phyloP scores from a whole-genome alignment of 2,888 invertebrate species.

The Ochropleura plecta region DNA sequence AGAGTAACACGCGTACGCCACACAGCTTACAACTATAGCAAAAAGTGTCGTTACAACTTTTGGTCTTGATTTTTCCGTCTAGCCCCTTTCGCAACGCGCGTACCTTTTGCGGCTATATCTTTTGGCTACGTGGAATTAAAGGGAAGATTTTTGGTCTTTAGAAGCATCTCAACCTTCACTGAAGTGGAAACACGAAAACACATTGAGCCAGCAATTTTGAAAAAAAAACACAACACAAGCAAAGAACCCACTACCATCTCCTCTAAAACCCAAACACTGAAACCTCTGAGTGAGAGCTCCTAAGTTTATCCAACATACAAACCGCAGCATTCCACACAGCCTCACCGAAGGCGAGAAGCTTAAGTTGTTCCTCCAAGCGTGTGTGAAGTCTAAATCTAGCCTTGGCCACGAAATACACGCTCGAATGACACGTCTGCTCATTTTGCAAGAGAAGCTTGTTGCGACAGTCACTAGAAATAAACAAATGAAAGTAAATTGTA shows the following conservation, averaged over 20 bases:
- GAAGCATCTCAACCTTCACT: not conserved
- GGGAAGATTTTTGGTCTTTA: no score
- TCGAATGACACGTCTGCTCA: no score
- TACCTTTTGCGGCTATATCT: no score
- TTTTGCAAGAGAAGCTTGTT: no score
- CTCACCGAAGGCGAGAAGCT: constrained; percentile 24
- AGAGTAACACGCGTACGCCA: no score
- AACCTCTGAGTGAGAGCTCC: not conserved
- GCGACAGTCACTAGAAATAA: no score
- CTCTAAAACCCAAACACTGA: not conserved
- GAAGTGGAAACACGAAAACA: not conserved
- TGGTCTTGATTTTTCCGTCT: no score
- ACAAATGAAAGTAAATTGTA: no score
- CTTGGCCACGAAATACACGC: not conserved
- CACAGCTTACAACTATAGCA: no score
- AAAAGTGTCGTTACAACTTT: no score
- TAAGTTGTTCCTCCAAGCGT: constrained; percentile 35
- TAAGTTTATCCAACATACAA: constrained; percentile 4
- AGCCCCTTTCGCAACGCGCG: no score
- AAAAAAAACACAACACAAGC: not conserved
- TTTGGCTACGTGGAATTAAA: no score
- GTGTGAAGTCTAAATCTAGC: constrained; percentile 27
- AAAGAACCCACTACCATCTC: not conserved
- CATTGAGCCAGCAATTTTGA: not conserved
- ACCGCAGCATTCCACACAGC: constrained; percentile 4